These are phyloP conservation scores for Vireo altiloquus DNA, from an alignment of 2,113 vertebrate genomes.

Conservation along the genomic window DNA sequence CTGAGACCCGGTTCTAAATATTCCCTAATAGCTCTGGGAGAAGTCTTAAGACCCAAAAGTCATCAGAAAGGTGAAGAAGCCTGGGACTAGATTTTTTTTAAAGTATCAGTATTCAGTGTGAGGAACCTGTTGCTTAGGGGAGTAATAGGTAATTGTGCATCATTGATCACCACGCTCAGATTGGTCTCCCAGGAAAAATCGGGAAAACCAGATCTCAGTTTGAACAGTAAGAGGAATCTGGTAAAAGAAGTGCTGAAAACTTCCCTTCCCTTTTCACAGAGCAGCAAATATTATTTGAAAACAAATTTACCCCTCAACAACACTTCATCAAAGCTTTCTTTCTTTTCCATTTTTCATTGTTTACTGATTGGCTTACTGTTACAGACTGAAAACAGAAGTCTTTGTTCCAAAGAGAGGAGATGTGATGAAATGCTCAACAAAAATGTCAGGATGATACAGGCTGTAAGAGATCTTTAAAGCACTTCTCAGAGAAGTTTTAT, in stretches of 20 bases:
- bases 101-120: neutral
- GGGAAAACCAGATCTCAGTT: neutral
- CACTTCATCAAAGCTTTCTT: neutral
- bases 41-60: neutral
- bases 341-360: neutral
- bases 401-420: neutral
- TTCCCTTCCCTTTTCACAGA: neutral
- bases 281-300: neutral
- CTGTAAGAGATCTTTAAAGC: neutral
- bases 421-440: neutral
- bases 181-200: neutral
- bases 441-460: neutral
- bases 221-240: neutral
- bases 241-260: neutral
- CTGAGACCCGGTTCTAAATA: neutral
- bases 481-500: neutral
- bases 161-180: neutral
- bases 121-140: neutral
- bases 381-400: neutral
- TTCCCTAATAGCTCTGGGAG: neutral
- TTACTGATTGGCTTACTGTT: neutral
- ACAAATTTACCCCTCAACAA: neutral
- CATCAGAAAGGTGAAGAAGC: neutral
- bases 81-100: neutral
- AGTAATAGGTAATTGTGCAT: neutral